Percentiles rank a stretch among this genome's conserved stretches.
phyloP scores from a whole-genome alignment of 2,797 vertebrate genomes.

The Tenualosa thibaudeaui region DNA sequence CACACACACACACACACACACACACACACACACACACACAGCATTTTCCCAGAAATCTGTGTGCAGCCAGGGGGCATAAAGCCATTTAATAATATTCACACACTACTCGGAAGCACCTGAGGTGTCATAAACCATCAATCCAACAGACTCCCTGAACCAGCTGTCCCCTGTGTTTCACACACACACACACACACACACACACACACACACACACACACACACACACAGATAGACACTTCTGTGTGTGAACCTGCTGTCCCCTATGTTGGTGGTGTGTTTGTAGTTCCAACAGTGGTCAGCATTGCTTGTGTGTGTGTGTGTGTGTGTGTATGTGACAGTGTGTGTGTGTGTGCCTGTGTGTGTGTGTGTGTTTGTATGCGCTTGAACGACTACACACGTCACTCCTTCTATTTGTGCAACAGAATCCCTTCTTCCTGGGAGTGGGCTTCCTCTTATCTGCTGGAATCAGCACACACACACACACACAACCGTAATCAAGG shows the following conservation, averaged over 20 bases:
- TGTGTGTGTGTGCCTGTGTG: not conserved
- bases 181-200: conserved; percentile 1
- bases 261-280: not conserved
- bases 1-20: not conserved
- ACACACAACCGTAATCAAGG: not conserved
- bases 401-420: not conserved
- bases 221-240: not conserved
- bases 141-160: too few species aligned
- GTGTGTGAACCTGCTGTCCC: not conserved
- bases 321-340: not conserved
- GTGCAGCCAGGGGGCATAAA: not conserved
- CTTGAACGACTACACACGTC: not conserved
- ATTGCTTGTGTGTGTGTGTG: not conserved
- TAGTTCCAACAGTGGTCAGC: not conserved
- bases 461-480: not conserved
- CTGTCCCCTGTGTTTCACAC: not conserved
- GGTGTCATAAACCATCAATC: not conserved
- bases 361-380: not conserved
- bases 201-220: not conserved
- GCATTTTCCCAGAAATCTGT: too few species aligned
- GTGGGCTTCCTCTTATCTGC: not conserved
- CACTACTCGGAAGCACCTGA: not conserved
- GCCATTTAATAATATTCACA: not conserved
- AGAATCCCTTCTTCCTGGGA: not conserved
- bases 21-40: not conserved